These are phyloP conservation scores for Halictus rubicundus DNA, from an alignment of 1,140 invertebrate genomes.

Conservation along the genomic window DNA sequence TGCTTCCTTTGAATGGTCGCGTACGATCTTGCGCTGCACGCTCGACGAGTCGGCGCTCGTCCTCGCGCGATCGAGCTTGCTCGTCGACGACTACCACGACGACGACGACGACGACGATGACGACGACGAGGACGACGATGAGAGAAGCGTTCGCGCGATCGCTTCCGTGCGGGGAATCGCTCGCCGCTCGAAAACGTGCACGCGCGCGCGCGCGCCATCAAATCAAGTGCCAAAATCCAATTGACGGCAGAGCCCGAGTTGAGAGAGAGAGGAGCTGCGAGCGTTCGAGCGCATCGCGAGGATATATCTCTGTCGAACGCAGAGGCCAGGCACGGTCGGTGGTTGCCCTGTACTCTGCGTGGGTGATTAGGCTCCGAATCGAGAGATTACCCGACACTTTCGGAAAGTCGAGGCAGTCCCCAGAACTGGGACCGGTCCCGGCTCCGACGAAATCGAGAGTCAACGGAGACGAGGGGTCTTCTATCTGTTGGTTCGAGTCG, in stretches of 20 bases:
- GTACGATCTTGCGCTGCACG: not conserved
- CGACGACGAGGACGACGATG: not conserved
- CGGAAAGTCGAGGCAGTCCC: no score
- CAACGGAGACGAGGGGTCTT: no score
- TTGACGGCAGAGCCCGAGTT: not conserved
- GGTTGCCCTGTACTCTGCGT: no score
- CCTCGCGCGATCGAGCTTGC: not conserved
- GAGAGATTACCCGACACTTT: no score
- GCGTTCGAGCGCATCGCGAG: no score
- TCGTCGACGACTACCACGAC: not conserved
- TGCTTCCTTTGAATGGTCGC: not conserved
- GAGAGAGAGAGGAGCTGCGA: no score
- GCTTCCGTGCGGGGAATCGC: not conserved
- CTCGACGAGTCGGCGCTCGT: not conserved
- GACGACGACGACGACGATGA: not conserved
- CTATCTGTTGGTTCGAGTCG: no score
- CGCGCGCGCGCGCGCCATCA: not conserved
- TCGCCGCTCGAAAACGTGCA: not conserved
- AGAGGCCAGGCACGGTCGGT: no score
- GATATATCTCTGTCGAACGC: no score
- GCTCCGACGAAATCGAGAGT: no score
- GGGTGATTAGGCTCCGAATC: no score
- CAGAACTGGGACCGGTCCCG: no score
- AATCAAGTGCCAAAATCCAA: slow-evolving; percentile 9
- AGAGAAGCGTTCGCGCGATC: not conserved